These are phyloP conservation scores for Hycleus cichorii DNA, from an alignment of 1,140 invertebrate genomes.

Conservation along the genomic window DNA sequence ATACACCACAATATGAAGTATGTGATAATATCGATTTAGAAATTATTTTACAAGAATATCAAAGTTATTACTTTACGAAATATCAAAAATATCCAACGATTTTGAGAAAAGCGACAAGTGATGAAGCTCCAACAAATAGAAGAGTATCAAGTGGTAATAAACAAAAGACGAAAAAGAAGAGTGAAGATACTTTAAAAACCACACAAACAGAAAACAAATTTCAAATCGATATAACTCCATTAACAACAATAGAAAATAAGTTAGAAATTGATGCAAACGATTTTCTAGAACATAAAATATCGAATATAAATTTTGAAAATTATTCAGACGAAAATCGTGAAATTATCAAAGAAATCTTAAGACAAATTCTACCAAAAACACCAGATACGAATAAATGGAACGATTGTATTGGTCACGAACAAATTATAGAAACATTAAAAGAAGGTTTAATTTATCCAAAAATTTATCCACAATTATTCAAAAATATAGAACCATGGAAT, in stretches of 20 bases:
- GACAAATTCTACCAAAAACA: slow-evolving; percentile 57
- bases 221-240: slow-evolving; percentile 25
- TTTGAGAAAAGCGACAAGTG: slow-evolving; percentile 48
- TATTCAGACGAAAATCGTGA: slow-evolving; percentile 43
- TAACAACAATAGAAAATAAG: not conserved
- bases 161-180: not conserved
- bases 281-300: not conserved
- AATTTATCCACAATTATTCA: slow-evolving; percentile 79
- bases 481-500: slow-evolving; percentile 74
- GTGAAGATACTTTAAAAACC: not conserved
- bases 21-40: slow-evolving; percentile 90
- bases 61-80: slow-evolving; percentile 75
- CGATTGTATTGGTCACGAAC: slow-evolving; percentile 67
- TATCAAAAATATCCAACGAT: slow-evolving; percentile 82
- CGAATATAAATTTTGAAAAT: slow-evolving; percentile 36
- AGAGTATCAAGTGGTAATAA: not conserved
- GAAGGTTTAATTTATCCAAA: slow-evolving; percentile 83
- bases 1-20: slow-evolving; percentile 56
- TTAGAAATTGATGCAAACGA: not conserved
- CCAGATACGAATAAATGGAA: slow-evolving; percentile 49
- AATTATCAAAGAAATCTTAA: slow-evolving; percentile 49
- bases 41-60: slow-evolving; percentile 81
- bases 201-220: slow-evolving; percentile 12
- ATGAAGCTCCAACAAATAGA: not conserved
- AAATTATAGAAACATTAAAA: slow-evolving; percentile 77